A percentile compares a stretch with the other conserved stretches of the same genome.
Evolutionary conservation across 2,888 invertebrate species (phyloP).

Genomic region (Lissonota sp.): DNA sequence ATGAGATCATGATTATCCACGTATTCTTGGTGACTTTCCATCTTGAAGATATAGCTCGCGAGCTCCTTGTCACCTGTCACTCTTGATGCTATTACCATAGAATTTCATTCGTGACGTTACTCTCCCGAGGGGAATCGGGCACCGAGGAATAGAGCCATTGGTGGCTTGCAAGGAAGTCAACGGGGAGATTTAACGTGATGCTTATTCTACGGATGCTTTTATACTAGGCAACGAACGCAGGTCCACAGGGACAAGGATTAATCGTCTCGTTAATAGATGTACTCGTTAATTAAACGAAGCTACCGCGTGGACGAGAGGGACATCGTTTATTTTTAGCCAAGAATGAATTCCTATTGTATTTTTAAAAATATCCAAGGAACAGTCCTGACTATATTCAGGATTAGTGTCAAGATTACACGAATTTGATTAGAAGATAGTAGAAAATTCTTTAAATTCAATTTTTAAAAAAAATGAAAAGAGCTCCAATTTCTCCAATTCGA

Average conservation of each 20-base stretch:
- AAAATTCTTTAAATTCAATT: too few species aligned
- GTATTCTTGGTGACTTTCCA: constrained; percentile 56
- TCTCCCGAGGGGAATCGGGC: constrained; percentile 51
- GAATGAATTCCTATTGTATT: constrained; percentile 32
- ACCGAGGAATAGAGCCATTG: constrained; percentile 49
- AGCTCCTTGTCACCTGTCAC: constrained; percentile 52
- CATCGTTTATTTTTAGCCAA: constrained; percentile 4
- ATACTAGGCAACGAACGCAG: constrained; percentile 36
- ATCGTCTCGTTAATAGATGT: constrained; percentile 73
- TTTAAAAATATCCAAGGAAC: constrained; percentile 48
- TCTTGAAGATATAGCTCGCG: constrained; percentile 39
- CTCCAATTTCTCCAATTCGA: too few species aligned
- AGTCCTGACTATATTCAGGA: not conserved
- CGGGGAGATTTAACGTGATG: constrained; percentile 64
- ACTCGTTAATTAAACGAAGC: constrained; percentile 74
- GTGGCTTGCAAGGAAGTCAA: constrained; percentile 52
- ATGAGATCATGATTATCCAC: constrained; percentile 42
- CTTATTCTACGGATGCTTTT: not conserved
- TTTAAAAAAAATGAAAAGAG: too few species aligned
- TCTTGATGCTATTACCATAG: constrained; percentile 44
- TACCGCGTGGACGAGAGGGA: constrained; percentile 50
- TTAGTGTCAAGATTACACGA: too few species aligned
- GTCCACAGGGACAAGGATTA: constrained; percentile 68
- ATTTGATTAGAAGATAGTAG: too few species aligned
- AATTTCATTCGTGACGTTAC: constrained; percentile 50